Base-by-base conservation (phyloP, 2,113 vertebrate species). In the Lasiurus borealis region DNA sequence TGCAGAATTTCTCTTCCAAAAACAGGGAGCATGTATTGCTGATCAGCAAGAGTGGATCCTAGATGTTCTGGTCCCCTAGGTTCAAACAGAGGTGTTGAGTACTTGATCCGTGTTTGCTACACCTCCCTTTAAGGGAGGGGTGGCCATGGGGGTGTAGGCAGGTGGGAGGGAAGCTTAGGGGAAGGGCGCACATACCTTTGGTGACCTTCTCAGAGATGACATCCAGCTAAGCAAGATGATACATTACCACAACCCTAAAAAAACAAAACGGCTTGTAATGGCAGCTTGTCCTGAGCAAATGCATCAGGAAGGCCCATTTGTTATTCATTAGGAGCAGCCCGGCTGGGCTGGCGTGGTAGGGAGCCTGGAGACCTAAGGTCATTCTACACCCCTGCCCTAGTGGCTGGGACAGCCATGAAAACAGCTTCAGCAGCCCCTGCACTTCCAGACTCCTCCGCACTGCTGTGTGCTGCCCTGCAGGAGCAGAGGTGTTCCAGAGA, bases 321-420 rank as follows among this genome's bases (percentile, higher is more conserved):
- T 98, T 98, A 98, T 98, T 98, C 98, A 98, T 98, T 98, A 98
- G 95, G 96, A 98, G 95, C 95, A 97, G 97, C 94, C 97, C 90
- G 97, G 97, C 97, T 94, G 88, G 94, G 97, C 97, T 96, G 96
- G 95, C 93, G 81, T 97, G 96, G 95, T 94, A 97, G 97, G 92
- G 97, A 98, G 96, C 97, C 97, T 97, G 96, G 97, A 98, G 98
- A 98, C 93, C 85, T 95, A 57, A 93, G 97, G 98, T 98, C 98
- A 98, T 97, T 97, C 98, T 97, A 97, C 96, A 97, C 96, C 91
- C 86, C 97, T 96, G 97, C 97, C 96, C 96, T 96, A 96, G 93
- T 97, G 97, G 95, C 95, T 93, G 2, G 77, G 96, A 96, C 97
- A 98, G 78, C 96, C 86, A 93, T 84, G 95, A 97, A 98, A 98